Evolutionary conservation across 2,797 vertebrate species (phyloP).

Genomic region (Choloepus didactylus): DNA sequence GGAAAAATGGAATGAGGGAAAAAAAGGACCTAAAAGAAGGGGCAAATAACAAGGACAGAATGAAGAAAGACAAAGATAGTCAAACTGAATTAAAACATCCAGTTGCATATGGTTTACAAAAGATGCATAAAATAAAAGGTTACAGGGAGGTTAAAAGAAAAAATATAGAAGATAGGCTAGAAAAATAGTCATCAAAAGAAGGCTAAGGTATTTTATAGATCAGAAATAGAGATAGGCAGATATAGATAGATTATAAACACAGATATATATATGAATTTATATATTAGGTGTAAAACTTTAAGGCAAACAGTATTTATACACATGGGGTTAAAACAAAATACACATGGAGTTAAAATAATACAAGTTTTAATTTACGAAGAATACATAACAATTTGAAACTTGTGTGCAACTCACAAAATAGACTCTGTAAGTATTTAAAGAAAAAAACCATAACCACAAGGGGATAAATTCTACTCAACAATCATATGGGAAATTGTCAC

Average conservation of each 20-base stretch:
- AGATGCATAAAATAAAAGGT: neutral
- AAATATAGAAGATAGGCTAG: neutral
- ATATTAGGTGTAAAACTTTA: neutral
- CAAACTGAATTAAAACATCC: neutral
- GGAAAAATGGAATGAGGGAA: neutral
- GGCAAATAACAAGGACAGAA: neutral
- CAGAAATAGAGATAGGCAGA: neutral
- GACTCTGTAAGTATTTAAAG: conserved; percentile 22
- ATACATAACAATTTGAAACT: conserved; percentile 12
- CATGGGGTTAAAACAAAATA: conserved; percentile 12
- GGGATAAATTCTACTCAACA: neutral
- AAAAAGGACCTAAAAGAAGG: neutral
- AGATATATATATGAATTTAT: neutral
- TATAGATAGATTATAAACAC: neutral
- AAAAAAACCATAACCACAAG: neutral
- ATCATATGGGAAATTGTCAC: neutral
- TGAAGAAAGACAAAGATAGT: neutral
- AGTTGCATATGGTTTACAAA: neutral
- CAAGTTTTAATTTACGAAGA: neutral
- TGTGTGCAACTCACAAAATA: neutral
- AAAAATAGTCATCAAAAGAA: conserved; percentile 31
- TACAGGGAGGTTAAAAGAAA: neutral
- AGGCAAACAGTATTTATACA: conserved; percentile 28
- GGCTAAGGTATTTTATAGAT: neutral
- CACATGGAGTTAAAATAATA: conserved; percentile 4